Percentiles rank a stretch among this genome's conserved stretches.
These are phyloP conservation scores for Hystrix brachyura DNA, from an alignment of 2,113 vertebrate species.

Conservation along the genomic window DNA sequence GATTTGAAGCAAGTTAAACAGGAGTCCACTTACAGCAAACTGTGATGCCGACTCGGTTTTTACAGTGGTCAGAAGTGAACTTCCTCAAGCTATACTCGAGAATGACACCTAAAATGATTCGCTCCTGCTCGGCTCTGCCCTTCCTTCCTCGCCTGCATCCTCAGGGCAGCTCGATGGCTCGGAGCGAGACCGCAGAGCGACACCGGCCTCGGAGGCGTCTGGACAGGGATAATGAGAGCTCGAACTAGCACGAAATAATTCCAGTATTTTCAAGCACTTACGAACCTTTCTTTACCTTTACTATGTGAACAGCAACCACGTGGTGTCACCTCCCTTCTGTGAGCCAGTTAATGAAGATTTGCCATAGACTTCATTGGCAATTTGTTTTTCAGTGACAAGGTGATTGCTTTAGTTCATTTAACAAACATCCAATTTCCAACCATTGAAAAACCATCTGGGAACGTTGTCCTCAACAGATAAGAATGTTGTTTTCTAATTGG, in stretches of 20 bases:
- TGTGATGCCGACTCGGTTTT: neutral
- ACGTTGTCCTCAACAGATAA: constrained; percentile 36
- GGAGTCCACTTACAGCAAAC: neutral
- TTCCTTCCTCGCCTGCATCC: neutral
- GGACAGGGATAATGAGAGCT: neutral
- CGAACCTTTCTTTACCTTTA: neutral
- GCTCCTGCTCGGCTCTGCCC: neutral
- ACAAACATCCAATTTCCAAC: constrained; percentile 55
- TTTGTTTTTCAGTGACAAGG: constrained; percentile 61
- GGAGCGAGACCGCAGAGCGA: neutral
- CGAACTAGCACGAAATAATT: neutral
- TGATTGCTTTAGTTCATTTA: constrained; percentile 61
- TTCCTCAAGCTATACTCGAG: neutral
- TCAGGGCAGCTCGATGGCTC: neutral
- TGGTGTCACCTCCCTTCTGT: neutral
- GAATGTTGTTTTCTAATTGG: constrained; percentile 35
- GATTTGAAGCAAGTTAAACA: neutral
- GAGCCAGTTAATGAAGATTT: constrained; percentile 10
- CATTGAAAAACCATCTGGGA: constrained; percentile 46
- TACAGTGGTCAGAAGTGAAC: neutral
- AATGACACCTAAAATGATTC: neutral
- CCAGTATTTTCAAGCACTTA: neutral
- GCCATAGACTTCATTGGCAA: neutral
- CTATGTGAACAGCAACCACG: neutral
- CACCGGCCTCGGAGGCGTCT: neutral